phyloP scores from a whole-genome alignment of 2,113 vertebrate genomes.

The Murina feae region DNA sequence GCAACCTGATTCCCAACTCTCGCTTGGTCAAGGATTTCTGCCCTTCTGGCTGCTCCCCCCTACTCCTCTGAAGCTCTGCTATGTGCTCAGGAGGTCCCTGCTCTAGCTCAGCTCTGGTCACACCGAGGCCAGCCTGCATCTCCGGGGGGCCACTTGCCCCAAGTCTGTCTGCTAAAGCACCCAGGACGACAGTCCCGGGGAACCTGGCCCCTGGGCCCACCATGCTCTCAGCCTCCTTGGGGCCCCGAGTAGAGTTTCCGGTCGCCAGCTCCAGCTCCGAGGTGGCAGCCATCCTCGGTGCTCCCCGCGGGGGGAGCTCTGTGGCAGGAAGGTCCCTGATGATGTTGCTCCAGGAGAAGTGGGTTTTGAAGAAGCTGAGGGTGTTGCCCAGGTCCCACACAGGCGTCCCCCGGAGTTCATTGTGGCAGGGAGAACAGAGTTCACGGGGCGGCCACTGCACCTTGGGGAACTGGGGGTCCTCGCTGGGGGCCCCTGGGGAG shows the following conservation, averaged over 20 bases:
- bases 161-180: neutral
- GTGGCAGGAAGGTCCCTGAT: slow-evolving; percentile 74
- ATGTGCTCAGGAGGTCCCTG: neutral
- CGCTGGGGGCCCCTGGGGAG: slow-evolving; percentile 84
- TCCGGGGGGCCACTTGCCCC: neutral
- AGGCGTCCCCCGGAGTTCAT: slow-evolving; percentile 76
- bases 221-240: neutral
- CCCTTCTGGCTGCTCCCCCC: slow-evolving; percentile 45
- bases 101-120: neutral
- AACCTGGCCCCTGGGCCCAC: neutral
- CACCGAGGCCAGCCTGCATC: slow-evolving; percentile 58
- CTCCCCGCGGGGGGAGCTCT: neutral
- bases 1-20: slow-evolving; percentile 43
- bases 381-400: slow-evolving; percentile 81
- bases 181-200: neutral
- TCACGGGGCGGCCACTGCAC: slow-evolving; percentile 90
- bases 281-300: neutral
- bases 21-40: slow-evolving; percentile 63
- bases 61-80: slow-evolving; percentile 44
- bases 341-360: slow-evolving; percentile 84
- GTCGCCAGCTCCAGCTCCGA: neutral
- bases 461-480: slow-evolving; percentile 95
- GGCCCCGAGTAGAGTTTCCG: neutral
- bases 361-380: slow-evolving; percentile 84
- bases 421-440: slow-evolving; percentile 87